Conservation (phyloP, 1,140 invertebrate genomes). For the Neoseiulus cucumeris region DNA sequence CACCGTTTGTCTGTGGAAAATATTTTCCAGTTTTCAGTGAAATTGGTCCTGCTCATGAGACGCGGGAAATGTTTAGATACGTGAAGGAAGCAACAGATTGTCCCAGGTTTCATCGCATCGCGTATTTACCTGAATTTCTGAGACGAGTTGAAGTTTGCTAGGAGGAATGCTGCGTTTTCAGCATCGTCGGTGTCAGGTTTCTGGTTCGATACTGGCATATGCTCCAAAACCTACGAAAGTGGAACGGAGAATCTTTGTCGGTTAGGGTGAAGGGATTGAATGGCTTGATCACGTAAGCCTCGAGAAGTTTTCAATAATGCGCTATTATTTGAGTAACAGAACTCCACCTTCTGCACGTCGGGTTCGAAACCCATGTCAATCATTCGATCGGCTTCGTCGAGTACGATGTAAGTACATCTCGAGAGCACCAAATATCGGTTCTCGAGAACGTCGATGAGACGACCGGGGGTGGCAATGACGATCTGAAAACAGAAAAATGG, state of each 20-base stretch:
- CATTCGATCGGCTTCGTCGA: slow-evolving; percentile 81
- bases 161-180: slow-evolving; percentile 73
- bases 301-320: too few relatives aligned
- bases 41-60: neutral
- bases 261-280: too few relatives aligned
- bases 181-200: slow-evolving; percentile 97
- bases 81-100: neutral
- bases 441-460: slow-evolving; percentile 95
- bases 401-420: slow-evolving; percentile 55
- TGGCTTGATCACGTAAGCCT: too few relatives aligned
- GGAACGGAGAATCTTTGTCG: neutral
- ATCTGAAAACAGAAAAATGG: slow-evolving; percentile 42
- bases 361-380: slow-evolving; percentile 99
- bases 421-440: slow-evolving; percentile 91
- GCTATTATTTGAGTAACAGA: too few relatives aligned
- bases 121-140: slow-evolving; percentile 58
- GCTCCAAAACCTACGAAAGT: slow-evolving; percentile 53
- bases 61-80: neutral
- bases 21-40: slow-evolving; percentile 7
- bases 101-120: neutral
- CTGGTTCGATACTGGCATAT: slow-evolving; percentile 93
- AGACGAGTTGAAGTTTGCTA: slow-evolving; percentile 88
- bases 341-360: slow-evolving; percentile 77
- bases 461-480: slow-evolving; percentile 98
- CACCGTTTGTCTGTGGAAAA: slow-evolving; percentile 49